Evolutionary conservation across 2,888 invertebrate species (phyloP).

Genomic region (Scaptomyza cyrtandrae): DNA sequence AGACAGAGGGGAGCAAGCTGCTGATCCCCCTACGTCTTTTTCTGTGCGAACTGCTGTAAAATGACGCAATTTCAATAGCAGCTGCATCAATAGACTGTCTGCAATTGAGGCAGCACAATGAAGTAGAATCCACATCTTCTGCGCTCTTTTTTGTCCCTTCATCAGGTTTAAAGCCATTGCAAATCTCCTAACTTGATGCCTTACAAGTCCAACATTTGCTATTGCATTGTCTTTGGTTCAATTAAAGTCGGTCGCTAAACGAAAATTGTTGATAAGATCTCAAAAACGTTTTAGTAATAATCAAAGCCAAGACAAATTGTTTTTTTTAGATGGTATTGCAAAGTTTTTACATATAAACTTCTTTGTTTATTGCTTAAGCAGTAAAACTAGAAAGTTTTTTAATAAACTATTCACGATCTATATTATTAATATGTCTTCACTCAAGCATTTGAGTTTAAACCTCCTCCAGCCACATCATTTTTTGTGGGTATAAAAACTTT

Average conservation of each 20-base stretch:
- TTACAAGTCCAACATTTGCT: constrained; percentile 30
- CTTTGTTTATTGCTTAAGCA: constrained; percentile 31
- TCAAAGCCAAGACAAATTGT: constrained; percentile 13
- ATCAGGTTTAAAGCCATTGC: background rate
- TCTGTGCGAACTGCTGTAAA: constrained; percentile 19
- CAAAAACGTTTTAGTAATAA: constrained; percentile 7
- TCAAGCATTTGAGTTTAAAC: constrained; percentile 41
- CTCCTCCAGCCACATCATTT: constrained; percentile 7
- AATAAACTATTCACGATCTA: constrained; percentile 38
- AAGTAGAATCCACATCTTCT: constrained; percentile 27
- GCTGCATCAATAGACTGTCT: constrained; percentile 58
- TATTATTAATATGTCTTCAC: constrained; percentile 61
- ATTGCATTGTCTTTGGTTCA: constrained; percentile 50
- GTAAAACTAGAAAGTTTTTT: constrained; percentile 47
- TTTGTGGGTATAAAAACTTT: constrained; percentile 63
- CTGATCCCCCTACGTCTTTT: background rate
- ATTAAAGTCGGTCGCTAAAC: constrained; percentile 44
- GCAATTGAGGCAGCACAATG: constrained; percentile 53
- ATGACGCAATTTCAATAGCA: constrained; percentile 56
- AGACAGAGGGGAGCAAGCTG: constrained; percentile 6
- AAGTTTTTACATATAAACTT: background rate
- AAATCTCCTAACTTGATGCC: constrained; percentile 3
- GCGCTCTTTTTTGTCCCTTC: background rate
- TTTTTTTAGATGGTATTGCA: background rate
- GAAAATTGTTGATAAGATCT: constrained; percentile 7